A percentile compares a stretch with the other conserved stretches of the same genome.
These are phyloP conservation scores for Malurus cyaneus DNA, from an alignment of 2,113 vertebrate species.

Conservation along the genomic window DNA sequence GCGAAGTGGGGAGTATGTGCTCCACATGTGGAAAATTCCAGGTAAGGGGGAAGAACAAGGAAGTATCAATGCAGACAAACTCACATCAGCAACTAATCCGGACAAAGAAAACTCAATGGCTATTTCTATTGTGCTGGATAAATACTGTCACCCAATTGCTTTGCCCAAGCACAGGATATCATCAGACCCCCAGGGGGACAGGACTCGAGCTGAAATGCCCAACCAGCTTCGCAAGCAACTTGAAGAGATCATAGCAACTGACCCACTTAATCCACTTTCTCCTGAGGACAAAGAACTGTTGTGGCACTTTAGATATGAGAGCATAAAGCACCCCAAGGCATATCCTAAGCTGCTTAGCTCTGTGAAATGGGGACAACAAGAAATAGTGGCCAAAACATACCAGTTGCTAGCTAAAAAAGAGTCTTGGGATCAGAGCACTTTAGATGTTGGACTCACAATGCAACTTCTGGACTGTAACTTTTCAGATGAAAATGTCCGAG, in stretches of 20 bases:
- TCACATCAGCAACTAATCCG: constrained; percentile 96
- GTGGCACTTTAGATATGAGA: constrained; percentile 96
- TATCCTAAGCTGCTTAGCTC: constrained; percentile 96
- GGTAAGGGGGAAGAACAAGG: constrained; percentile 94
- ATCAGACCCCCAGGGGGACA: constrained; percentile 76
- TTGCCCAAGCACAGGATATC: constrained; percentile 87
- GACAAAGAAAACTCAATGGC: constrained; percentile 95
- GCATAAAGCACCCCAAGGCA: constrained; percentile 89
- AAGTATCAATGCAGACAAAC: constrained; percentile 94
- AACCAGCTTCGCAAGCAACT: constrained; percentile 97
- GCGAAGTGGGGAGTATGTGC: constrained; percentile 91
- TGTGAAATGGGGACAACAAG: constrained; percentile 94
- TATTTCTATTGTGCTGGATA: constrained; percentile 89
- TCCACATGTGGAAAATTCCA: constrained; percentile 98
- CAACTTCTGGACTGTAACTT: constrained; percentile 97
- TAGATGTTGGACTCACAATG: constrained; percentile 94
- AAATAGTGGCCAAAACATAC: constrained; percentile 89
- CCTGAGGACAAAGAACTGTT: constrained; percentile 95
- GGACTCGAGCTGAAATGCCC: constrained; percentile 91
- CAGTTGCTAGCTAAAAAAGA: constrained; percentile 86
- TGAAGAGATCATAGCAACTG: constrained; percentile 89
- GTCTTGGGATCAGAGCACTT: constrained; percentile 87
- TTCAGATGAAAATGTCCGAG: constrained; percentile 91
- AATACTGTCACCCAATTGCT: constrained; percentile 93
- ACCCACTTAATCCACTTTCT: constrained; percentile 92